A percentile compares a stretch with the other conserved stretches of the same genome.
Conservation (phyloP, 2,797 vertebrate genomes). For the Spinibarbus caldwelli region DNA sequence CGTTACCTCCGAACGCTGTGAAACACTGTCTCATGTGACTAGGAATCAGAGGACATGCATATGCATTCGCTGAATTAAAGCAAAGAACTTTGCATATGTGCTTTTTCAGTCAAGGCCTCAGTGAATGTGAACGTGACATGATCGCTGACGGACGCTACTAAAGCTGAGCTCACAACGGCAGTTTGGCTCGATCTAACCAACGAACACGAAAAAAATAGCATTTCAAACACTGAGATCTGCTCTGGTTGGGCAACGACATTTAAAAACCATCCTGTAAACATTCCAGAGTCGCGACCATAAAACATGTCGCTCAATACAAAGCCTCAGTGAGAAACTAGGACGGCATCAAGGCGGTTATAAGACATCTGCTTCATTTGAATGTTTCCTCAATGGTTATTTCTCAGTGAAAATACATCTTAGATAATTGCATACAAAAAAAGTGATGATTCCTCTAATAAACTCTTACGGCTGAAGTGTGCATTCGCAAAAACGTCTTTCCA, state of each 20-base stretch:
- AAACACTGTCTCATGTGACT: not conserved
- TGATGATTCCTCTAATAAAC: not conserved
- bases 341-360: too few species aligned
- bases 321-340: not conserved
- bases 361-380: not conserved
- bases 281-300: not conserved
- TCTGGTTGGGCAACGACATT: not conserved
- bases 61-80: not conserved
- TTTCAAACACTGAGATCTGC: not conserved
- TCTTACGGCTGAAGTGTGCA: not conserved
- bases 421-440: conserved; percentile 12
- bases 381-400: not conserved
- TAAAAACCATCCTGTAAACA: not conserved
- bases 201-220: not conserved
- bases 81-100: not conserved
- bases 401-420: not conserved
- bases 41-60: not conserved
- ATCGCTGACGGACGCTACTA: not conserved
- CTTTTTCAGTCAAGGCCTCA: not conserved
- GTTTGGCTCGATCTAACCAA: not conserved
- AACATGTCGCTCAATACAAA: not conserved
- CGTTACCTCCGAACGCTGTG: too few species aligned
- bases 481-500: not conserved
- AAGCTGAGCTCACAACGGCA: not conserved
- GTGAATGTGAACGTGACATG: not conserved